phyloP scores from a whole-genome alignment of 2,113 vertebrate species.

The Phycodurus eques region DNA sequence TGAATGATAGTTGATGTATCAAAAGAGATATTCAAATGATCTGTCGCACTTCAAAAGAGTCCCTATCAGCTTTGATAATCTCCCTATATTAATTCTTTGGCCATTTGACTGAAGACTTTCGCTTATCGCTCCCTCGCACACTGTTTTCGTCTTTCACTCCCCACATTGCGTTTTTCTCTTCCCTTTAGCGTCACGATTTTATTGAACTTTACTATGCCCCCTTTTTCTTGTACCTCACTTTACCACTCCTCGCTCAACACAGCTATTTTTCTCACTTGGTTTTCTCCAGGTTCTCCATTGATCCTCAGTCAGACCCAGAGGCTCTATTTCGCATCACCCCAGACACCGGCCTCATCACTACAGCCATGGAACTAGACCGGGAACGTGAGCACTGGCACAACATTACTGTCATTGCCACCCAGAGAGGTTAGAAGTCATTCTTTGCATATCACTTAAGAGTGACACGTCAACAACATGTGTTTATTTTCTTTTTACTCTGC shows the following conservation, averaged over 20 bases:
- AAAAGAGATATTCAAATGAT: constrained; percentile 65
- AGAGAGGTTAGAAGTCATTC: constrained; percentile 77
- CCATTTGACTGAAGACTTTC: constrained; percentile 54
- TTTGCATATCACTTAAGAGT: constrained; percentile 2
- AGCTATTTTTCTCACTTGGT: not conserved
- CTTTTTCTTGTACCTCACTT: constrained; percentile 1
- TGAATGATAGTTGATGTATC: constrained; percentile 51
- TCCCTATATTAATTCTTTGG: constrained; percentile 65
- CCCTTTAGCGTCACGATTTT: constrained; percentile 16
- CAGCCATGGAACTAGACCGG: constrained; percentile 80
- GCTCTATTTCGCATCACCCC: constrained; percentile 82
- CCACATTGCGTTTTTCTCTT: constrained; percentile 14
- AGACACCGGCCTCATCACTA: constrained; percentile 82
- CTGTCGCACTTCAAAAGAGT: constrained; percentile 60
- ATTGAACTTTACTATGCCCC: constrained; percentile 9
- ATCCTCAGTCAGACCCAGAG: constrained; percentile 84
- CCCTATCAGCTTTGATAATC: constrained; percentile 65
- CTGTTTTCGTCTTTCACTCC: constrained; percentile 33
- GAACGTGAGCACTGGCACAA: constrained; percentile 85
- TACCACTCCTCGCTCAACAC: not conserved
- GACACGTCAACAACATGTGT: not conserved
- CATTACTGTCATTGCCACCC: constrained; percentile 83
- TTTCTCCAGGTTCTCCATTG: constrained; percentile 80
- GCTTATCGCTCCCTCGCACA: constrained; percentile 60
- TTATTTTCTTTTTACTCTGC: not conserved